Percentiles rank a stretch among this genome's conserved stretches.
Conservation (phyloP, 2,113 vertebrate genomes). For the Daubentonia madagascariensis region DNA sequence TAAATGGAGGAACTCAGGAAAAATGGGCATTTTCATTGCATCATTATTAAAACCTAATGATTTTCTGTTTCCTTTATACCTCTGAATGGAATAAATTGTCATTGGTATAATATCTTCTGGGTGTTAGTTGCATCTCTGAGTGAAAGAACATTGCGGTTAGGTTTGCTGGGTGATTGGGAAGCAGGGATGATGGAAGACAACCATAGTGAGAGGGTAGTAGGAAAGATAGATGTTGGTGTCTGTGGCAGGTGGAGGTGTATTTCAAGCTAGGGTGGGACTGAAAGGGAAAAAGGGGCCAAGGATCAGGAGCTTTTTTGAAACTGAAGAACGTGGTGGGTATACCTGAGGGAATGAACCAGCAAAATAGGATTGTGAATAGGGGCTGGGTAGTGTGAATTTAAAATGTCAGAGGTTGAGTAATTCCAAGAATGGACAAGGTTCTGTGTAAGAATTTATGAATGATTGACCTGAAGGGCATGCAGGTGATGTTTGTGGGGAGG, state of each 20-base stretch:
- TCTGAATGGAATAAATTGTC: not conserved
- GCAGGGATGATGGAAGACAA: not conserved
- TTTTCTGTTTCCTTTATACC: not conserved
- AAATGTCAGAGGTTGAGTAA: not conserved
- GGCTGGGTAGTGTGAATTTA: not conserved
- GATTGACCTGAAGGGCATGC: not conserved
- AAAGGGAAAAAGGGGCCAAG: not conserved
- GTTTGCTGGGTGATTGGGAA: not conserved
- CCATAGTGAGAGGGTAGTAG: not conserved
- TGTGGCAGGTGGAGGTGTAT: not conserved
- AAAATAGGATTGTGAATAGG: not conserved
- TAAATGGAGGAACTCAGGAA: not conserved
- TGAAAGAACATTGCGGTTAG: not conserved
- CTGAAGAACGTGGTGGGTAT: not conserved
- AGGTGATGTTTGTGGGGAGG: not conserved
- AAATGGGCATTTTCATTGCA: not conserved
- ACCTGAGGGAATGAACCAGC: not conserved
- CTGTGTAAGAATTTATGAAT: not conserved
- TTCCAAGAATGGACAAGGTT: not conserved
- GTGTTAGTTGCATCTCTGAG: not conserved
- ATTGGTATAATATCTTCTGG: not conserved
- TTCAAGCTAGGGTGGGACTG: not conserved
- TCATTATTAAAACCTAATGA: not conserved
- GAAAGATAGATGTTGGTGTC: not conserved
- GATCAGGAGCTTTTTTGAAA: not conserved